phyloP scores from a whole-genome alignment of 1,140 invertebrate genomes.

The honey bee (Apis mellifera) region Amel_HAv3.1 CM009940.2:2390501-2391000 shows the following conservation, averaged over 20 bases:
- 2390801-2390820: no score
- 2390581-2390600: conserved; percentile 31
- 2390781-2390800: background rate
- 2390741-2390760: background rate
- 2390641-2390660: conserved; percentile 2
- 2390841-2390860: background rate
- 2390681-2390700: background rate
- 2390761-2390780: background rate
- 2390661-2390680: background rate
- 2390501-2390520: conserved; percentile 10
- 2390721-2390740: background rate
- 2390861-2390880: no score
- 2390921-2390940: no score
- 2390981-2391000: no score
- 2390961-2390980: no score
- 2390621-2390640: no score
- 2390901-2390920: no score
- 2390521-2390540: conserved; percentile 28
- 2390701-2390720: background rate
- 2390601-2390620: background rate
- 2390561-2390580: background rate
- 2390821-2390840: background rate
- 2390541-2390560: conserved; percentile 2
- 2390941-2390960: no score
- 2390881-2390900: no score